Evolutionary conservation across 2,888 invertebrate species (phyloP), one percentile per base, ranked within the genome.

Genomic region (Trypoxylon attenuatum): DNA sequence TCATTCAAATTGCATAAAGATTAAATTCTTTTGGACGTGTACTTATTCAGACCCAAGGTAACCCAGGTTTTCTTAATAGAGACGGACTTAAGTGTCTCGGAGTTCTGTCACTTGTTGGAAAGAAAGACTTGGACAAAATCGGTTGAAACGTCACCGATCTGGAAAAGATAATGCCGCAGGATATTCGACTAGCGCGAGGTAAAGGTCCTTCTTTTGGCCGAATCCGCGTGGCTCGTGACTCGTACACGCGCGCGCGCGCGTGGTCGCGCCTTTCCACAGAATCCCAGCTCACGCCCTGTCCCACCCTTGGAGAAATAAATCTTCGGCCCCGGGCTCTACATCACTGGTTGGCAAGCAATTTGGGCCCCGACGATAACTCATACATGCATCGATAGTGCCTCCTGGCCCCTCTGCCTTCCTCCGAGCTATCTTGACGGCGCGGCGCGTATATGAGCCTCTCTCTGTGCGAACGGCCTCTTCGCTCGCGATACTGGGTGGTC

Each of bases 261-360:
- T 5, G 18, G 43, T 5, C 10, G 16, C 19, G 43, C 59, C 43
- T 68, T 73, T 66, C 70, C 51, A 69, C 65, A 63, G 69, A 62
- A 68, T 65, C 66, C 64, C 42, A 54, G 51, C 33, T 33, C 33
- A 33, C 33, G 45, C 55, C 56, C 68, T 70, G 59, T 72, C 69
- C 55, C 71, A 73, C 67, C 72, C 65, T 49, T 57, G 71, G 68
- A 80, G 82, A 81, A 84, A 84, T 84, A 84, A 84, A 85, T 84
- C 82, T 84, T 83, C 78, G 76, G 79, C 76, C 80, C 76, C 74
- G 77, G 79, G 85, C 84, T 85, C 81, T 85, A 84, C 82, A 85
- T 85, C 85, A 85, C 84, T 77, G 81, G 83, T 84, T 85, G 84
- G 85, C 85, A 85, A 85, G 84, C 83, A 85, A 85, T 85, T 85